Evolutionary conservation across 2,113 vertebrate genomes (phyloP), one percentile per base, ranked within the genome.

Genomic region (Vimba vimba): DNA sequence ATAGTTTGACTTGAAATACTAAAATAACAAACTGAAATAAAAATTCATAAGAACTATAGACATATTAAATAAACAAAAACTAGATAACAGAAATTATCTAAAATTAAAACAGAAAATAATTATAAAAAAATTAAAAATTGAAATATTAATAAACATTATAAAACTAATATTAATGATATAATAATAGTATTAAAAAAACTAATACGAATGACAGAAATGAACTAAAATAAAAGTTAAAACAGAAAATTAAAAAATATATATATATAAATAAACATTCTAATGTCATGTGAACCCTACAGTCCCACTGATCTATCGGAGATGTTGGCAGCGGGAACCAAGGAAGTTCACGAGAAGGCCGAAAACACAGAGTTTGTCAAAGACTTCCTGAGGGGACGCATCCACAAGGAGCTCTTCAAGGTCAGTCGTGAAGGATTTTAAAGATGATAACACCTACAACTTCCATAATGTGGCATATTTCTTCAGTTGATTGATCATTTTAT

Each of bases 361-460:
- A 99, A 97, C 91, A 97, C 97, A 0, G 95, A 95, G 90, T 99
- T 99, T 89, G 98, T 99, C 87, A 99, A 98, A 91, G 97, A 99
- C 87, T 99, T 99, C 90, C 95, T 99, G 83, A 96, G 93, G 86
- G 98, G 98, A 10, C 95, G 93, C 50, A 98, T 99, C 89, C 94
- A 94, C 83, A 96, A 94, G 92, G 96, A 98, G 88, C 94, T 99
- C 21, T 99, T 99, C 89, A 97, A 99, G 96, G 98, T 57, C 19
- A 9, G 7, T 52, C 4, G 15, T 15, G 50, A 15, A 4, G 50
- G 45, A 66, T 30, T 17, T 66, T 66, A 30, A 6, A 64, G 60
- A 12, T 0, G 2, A 47, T 12, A 33, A 33, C 3, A 4, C 33
- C 0, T 4, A 4, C 33, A 4, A 33, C 33, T 33, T 33, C 33